Percentiles rank a stretch among this genome's conserved stretches.
These are phyloP conservation scores for Schlechtendalia chinensis DNA, from an alignment of 1,140 invertebrate genomes.

Conservation along the genomic window DNA sequence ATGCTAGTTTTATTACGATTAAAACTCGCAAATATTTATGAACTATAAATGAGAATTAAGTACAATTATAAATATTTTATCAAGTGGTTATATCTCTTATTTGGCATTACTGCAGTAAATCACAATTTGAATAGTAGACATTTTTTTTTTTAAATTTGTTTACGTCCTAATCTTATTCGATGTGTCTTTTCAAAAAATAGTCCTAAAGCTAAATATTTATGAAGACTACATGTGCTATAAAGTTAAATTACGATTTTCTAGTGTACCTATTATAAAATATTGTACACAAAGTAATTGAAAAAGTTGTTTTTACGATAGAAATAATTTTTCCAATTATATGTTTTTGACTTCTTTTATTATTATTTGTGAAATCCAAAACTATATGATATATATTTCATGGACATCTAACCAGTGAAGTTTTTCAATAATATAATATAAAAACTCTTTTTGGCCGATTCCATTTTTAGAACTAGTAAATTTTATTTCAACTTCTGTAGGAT, in stretches of 20 bases:
- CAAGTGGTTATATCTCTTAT: too few relatives aligned
- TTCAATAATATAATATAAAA: not conserved
- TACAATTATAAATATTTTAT: too few relatives aligned
- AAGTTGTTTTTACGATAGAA: not conserved
- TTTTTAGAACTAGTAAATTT: not conserved
- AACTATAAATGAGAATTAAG: too few relatives aligned
- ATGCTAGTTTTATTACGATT: too few relatives aligned
- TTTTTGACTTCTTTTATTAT: not conserved
- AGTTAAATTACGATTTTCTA: not conserved
- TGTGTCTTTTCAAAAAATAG: too few relatives aligned
- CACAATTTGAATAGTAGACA: too few relatives aligned
- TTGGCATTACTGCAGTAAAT: too few relatives aligned
- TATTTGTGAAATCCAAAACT: not conserved
- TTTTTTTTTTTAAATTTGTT: too few relatives aligned
- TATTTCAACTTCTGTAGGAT: too few relatives aligned
- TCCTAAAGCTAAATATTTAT: too few relatives aligned
- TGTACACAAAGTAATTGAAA: not conserved
- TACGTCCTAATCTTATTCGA: too few relatives aligned
- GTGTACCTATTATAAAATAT: not conserved
- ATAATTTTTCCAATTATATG: not conserved
- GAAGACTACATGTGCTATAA: not conserved
- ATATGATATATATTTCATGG: not conserved
- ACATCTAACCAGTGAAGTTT: not conserved
- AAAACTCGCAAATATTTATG: too few relatives aligned
- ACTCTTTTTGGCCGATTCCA: not conserved